Base-by-base conservation (phyloP, 1,140 invertebrate species). In the Temnothorax longispinosus region DNA sequence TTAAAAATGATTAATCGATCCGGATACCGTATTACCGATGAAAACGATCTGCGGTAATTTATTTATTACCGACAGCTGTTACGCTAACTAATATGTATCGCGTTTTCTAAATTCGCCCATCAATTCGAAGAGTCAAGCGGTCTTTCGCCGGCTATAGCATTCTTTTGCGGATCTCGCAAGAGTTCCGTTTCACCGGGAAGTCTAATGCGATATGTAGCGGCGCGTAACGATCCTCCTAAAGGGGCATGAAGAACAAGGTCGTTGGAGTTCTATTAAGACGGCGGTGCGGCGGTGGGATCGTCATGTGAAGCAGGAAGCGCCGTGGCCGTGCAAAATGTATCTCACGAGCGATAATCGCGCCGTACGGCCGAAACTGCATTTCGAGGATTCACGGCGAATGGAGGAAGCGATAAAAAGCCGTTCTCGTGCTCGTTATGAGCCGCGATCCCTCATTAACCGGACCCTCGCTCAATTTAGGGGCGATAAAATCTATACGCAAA, bases 251-350 rank as follows among this genome's bases (percentile, higher is more conserved):
- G 56, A 84, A 75, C 56, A 84, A 84, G 69, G 56, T 74, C 41
- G 80, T 60, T n/a, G 6, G 21, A 15, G 15, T 44, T 32, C 56
- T 27, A 27, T 27, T 27, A 74, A 82, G 41, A 41, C 52, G 15
- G 32, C 18, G 27, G 27, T 1, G 27, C 27, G 27, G 27, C 21
- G 35, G 38, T 50, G 21, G 18, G 18, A 47, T 74, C 32, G 27
- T 13, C 18, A 60, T 60, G 80, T 47, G 69, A 84, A 82, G 32
- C 80, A 62, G 80, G 80, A 84, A 84, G 69, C 21, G 15, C 6
- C 50, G 52, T 32, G 32, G 11, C 67, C 44, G 32, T 27, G 21
- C 38, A 35, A 44, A 82, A 58, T 13, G 78, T 62, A 75, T 84
- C 69, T 38, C 27, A 47, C 35, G 5, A 50, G 75, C 41, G 69